Conservation (phyloP, 1,140 invertebrate genomes). For the Cheumatopsyche charites region DNA sequence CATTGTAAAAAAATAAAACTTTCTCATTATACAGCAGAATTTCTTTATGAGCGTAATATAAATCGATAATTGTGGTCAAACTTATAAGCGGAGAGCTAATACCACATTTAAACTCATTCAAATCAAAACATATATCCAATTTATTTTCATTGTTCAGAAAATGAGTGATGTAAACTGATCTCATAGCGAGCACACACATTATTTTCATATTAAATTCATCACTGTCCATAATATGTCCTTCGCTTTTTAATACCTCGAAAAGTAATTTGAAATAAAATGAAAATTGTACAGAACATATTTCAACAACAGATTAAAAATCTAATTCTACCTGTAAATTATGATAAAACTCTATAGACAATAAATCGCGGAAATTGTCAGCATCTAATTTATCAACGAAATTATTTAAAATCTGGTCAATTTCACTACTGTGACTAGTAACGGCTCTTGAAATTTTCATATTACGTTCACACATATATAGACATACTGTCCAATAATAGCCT, state of each 20-base stretch:
- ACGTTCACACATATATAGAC: conserved; percentile 33
- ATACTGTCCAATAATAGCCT: conserved; percentile 44
- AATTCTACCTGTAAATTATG: conserved; percentile 18
- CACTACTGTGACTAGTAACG: background rate
- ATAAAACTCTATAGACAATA: conserved; percentile 8
- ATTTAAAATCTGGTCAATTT: background rate
- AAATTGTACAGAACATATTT: background rate
- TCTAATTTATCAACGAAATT: conserved; percentile 9
- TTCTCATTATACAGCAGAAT: conserved; percentile 45
- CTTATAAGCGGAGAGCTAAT: conserved; percentile 28
- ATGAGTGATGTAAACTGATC: conserved; percentile 37
- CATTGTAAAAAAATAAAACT: conserved; percentile 6
- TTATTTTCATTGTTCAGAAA: conserved; percentile 14
- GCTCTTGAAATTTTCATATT: conserved; percentile 24
- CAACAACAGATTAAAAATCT: background rate
- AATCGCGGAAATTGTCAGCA: conserved; percentile 9
- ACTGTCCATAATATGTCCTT: background rate
- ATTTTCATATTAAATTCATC: conserved; percentile 38
- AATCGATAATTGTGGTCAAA: conserved; percentile 42
- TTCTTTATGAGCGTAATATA: conserved; percentile 43
- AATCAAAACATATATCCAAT: conserved; percentile 14
- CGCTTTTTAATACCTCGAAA: conserved; percentile 6
- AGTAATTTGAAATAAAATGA: background rate
- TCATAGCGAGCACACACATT: conserved; percentile 30
- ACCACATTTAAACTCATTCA: conserved; percentile 39